Conservation (phyloP, 1,140 invertebrate species). For the Tenebrio molitor region DNA sequence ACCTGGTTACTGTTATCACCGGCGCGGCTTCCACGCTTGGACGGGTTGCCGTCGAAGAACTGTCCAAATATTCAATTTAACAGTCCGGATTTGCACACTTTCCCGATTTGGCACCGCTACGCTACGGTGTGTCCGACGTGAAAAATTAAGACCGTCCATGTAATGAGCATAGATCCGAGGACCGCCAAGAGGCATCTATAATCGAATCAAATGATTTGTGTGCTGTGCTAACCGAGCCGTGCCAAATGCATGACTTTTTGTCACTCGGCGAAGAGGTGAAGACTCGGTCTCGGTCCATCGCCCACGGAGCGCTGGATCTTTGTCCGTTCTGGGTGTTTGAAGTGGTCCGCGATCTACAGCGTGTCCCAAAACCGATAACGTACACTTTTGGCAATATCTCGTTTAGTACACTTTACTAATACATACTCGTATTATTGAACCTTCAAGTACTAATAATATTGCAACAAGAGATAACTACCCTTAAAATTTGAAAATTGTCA, state of each 20-base stretch:
- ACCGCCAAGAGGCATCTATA: constrained; percentile 31
- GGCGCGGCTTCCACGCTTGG: not conserved
- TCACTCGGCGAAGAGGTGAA: not conserved
- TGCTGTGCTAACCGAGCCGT: constrained; percentile 24
- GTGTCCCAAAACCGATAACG: no score
- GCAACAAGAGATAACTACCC: no score
- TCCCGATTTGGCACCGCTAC: not conserved
- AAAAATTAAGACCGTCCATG: constrained; percentile 3
- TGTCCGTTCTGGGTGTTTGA: not conserved
- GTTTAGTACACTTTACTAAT: no score
- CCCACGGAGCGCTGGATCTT: not conserved
- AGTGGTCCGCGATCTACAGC: not conserved
- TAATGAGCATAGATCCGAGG: constrained; percentile 28
- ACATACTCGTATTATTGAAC: no score
- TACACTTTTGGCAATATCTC: no score
- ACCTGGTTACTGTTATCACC: no score
- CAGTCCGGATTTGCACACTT: not conserved
- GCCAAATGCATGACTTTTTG: constrained; percentile 16
- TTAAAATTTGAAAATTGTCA: no score
- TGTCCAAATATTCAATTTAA: not conserved
- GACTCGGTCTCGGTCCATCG: constrained; percentile 8
- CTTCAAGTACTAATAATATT: no score
- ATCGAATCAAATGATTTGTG: constrained; percentile 40
- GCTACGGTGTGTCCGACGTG: not conserved
- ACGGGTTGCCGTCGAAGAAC: not conserved